Evolutionary conservation across 2,113 vertebrate species (phyloP), one percentile per base, ranked within the genome.

Genomic region (Charina bottae): DNA sequence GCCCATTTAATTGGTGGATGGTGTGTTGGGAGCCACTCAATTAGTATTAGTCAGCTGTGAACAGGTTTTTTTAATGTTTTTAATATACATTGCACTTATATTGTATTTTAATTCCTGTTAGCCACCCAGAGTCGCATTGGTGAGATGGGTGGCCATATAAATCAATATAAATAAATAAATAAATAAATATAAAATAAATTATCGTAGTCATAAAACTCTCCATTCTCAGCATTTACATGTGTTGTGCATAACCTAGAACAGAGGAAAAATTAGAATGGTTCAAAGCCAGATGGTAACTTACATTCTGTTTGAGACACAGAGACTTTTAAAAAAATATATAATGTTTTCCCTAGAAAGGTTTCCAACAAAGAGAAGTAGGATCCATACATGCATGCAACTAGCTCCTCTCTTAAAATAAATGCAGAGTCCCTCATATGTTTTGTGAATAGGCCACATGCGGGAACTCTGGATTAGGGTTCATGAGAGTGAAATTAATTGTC

Each of bases 211-310:
- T 11, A 15, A 46, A 21, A 37, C 58, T 17, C 53, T 56, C 15
- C 0, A 26, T 89, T 94, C 72, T 87, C 89, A 60, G 93, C 72
- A 90, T 46, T 86, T 1, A 37, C 24, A 33, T 90, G 93, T 93
- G 94, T 90, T 49, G 60, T 56, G 1, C n/a, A 93, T 90, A 93
- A 93, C 72, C 94, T 94, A 95, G 90, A 59, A 62, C 85, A 72
- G 93, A 89, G 90, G 90, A 54, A 90, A 91, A 62, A 28, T 72
- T 85, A 28, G 26, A 56, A 56, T 19, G 4, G 56, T 86, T 11
- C 54, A n/a, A 86, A 56, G 85, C 26, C 28, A n/a, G 3, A 4
- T 3, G 5, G 49, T 49, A 33, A 17, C 28, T 12, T 56, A 26
- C 3, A 1, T 87, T 37, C 85, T 58, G 54, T n/a, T 87, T 33